Base-by-base conservation (phyloP, 2,797 vertebrate species). In the Manis pentadactyla region DNA sequence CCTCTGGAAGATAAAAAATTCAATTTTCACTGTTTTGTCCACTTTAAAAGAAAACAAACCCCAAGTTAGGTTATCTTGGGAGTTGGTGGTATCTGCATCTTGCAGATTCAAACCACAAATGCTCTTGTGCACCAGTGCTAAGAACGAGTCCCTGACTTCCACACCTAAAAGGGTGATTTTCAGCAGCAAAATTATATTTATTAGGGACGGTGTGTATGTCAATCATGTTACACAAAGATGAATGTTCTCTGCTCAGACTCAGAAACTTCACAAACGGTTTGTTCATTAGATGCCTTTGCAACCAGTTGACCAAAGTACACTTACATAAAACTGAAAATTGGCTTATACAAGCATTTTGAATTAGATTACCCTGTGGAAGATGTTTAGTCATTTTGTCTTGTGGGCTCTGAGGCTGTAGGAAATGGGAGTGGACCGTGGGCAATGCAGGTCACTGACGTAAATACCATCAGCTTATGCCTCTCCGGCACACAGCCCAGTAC, bases 401-500 rank as follows among this genome's bases (percentile, higher is more conserved):
- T 98, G 53, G 98, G 98, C 68, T 97, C 98, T 98, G 99, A 99
- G 55, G 99, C 99, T 87, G 97, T 98, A 97, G 98, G 97, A 2
- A 98, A 98, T 21, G 96, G 97, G 93, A 96, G 99, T 13, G 97
- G 99, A 97, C 98, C 99, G 97, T 97, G 99, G 95, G 95, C 95
- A 99, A 98, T 98, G 99, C 98, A 98, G 99, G 98, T 82, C 99
- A 89, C 99, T 99, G 3, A 99, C 99, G 11, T 46, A 86, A 99
- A 99, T 90, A 99, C 99, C 29, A 99, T 99, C 57, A 99, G 99
- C 95, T 99, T 99, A 96, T 99, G 98, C 31, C 99, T 99, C 97
- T 99, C 99, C 0, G 99, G 99, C 37, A 99, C 99, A 10, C 99
- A 99, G 97, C 99, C 99, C 63, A 99, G 98, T 77, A 99, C 99